Conservation (phyloP, 2,113 vertebrate species). For the Axis porcinus region DNA sequence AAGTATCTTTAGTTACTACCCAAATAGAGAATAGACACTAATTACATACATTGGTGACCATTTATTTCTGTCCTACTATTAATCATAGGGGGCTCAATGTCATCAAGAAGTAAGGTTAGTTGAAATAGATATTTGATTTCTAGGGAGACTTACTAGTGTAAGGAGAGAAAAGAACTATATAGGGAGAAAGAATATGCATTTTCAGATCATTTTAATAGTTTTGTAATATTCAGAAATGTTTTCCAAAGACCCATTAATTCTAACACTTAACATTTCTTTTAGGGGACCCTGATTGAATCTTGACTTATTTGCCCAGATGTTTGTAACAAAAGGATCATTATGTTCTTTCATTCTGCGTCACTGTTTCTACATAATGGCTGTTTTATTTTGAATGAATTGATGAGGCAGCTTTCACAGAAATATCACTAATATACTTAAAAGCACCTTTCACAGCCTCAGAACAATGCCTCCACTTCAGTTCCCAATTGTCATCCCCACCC, state of each 20-base stretch:
- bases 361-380: constrained; percentile 39
- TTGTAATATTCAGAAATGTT: constrained; percentile 23
- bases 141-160: background rate
- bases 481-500: background rate
- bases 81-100: background rate
- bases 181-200: background rate
- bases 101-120: background rate
- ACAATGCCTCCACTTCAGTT: background rate
- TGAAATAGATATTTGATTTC: background rate
- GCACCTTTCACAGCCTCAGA: background rate
- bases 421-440: constrained; percentile 44
- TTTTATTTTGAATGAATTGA: constrained; percentile 52
- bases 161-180: background rate
- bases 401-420: constrained; percentile 39
- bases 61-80: background rate
- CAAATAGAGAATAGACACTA: background rate
- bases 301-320: constrained; percentile 40
- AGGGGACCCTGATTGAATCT: background rate
- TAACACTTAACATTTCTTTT: constrained; percentile 32
- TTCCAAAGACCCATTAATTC: constrained; percentile 21
- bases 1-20: background rate
- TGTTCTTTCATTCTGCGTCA: constrained; percentile 42
- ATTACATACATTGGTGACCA: background rate
- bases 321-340: constrained; percentile 46
- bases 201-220: constrained; percentile 19